These are phyloP conservation scores for Arenaria interpres DNA, from an alignment of 2,113 vertebrate genomes.

Conservation along the genomic window DNA sequence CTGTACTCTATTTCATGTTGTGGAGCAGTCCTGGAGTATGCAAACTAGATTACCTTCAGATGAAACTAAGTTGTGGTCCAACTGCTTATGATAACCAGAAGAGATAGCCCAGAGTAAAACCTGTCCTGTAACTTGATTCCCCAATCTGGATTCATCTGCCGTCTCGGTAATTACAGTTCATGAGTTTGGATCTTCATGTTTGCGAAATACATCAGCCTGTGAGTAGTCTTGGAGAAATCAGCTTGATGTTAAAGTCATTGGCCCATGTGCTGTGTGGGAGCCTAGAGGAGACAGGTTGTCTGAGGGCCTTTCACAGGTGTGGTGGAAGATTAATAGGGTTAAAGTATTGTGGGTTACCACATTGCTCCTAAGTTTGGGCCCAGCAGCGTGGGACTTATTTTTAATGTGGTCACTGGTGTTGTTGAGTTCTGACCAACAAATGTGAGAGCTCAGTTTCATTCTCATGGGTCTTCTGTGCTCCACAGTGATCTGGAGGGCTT, in stretches of 20 bases:
- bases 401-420: neutral
- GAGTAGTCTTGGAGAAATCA: neutral
- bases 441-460: neutral
- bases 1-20: neutral
- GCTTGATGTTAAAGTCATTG: neutral
- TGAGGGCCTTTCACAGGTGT: neutral
- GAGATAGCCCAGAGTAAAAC: constrained; percentile 17
- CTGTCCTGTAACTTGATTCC: constrained; percentile 17
- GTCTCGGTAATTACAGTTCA: neutral
- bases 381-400: neutral
- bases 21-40: neutral
- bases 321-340: neutral
- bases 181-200: neutral
- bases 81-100: neutral
- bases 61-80: neutral
- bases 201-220: neutral
- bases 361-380: neutral
- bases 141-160: neutral
- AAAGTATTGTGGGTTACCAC: neutral
- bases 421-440: neutral
- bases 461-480: neutral
- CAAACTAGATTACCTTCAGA: neutral
- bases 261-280: neutral
- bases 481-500: neutral
- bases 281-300: neutral